Evolutionary conservation across 2,888 invertebrate species (phyloP), one percentile per base, ranked within the genome.

Genomic region (Octodonta nipae): DNA sequence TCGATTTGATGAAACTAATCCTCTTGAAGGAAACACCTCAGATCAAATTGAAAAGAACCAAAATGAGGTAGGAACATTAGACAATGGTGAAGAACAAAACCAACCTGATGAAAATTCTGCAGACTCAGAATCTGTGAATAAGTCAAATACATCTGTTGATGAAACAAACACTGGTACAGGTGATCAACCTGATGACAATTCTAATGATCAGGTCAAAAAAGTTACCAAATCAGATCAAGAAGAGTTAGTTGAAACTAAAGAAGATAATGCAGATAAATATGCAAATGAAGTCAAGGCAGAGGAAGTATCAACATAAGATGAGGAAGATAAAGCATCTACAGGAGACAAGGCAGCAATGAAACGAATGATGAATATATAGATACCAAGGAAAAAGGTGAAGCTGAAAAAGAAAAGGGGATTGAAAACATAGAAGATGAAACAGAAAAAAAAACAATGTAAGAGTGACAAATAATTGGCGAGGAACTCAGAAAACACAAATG

Each of bases 61-160:
- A 16, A 10, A 15, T 1, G 15, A 10, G n/a, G 17, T 30, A 8
- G 28, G 15, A 26, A 32, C 17, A 22, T 15, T 17, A 6, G 13
- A 28, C n/a, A 28, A 34, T 27, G 28, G 5, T 13, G 29, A 35
- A 30, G 15, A 22, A 15, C 12, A 15, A 15, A 13, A 10, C n/a
- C 13, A 13, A 17, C 14, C 25, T 15, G 4, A 13, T 5, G n/a
- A n/a, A n/a, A n/a, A n/a, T n/a, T n/a, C n/a, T n/a, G n/a, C n/a
- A n/a, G n/a, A n/a, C n/a, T n/a, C n/a, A n/a, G n/a, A n/a, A n/a
- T n/a, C n/a, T n/a, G n/a, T n/a, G n/a, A n/a, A n/a, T n/a, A n/a
- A n/a, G n/a, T n/a, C n/a, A n/a, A n/a, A n/a, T n/a, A n/a, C n/a
- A n/a, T n/a, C n/a, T n/a, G n/a, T n/a, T n/a, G n/a, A n/a, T n/a